Conservation (phyloP, 2,888 invertebrate species). For the Drosophila peninsularis region DNA sequence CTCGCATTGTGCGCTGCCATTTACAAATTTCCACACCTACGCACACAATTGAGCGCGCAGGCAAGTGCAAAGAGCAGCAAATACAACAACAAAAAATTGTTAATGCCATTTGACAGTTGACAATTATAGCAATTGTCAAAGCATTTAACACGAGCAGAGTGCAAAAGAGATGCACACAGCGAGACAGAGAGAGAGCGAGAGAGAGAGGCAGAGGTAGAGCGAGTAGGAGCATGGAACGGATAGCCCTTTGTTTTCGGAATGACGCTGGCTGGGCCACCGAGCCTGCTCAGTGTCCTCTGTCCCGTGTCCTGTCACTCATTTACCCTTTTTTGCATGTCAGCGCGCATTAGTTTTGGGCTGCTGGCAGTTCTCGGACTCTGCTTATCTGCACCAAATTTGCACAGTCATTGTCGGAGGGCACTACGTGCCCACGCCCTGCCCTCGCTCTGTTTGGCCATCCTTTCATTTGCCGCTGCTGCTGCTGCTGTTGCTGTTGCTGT, state of each 20-base stretch:
- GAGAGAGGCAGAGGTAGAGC: background rate
- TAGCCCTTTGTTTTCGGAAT: constrained; percentile 49
- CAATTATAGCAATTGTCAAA: constrained; percentile 81
- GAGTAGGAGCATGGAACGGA: constrained; percentile 8
- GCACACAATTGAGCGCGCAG: constrained; percentile 72
- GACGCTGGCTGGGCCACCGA: constrained; percentile 14
- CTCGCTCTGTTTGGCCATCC: constrained; percentile 38
- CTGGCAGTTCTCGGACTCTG: constrained; percentile 75
- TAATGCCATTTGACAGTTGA: constrained; percentile 82
- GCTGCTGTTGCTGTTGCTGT: constrained; percentile 24
- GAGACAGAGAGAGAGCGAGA: constrained; percentile 5
- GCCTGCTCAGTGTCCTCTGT: constrained; percentile 65
- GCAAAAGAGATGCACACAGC: constrained; percentile 17
- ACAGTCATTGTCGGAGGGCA: constrained; percentile 73
- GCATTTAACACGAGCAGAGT: constrained; percentile 74
- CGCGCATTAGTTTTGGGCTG: constrained; percentile 76
- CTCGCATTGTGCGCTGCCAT: constrained; percentile 42
- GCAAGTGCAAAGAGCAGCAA: constrained; percentile 66
- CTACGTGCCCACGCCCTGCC: constrained; percentile 10
- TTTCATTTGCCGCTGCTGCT: constrained; percentile 45
- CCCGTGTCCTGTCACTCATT: constrained; percentile 78
- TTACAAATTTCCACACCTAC: constrained; percentile 74
- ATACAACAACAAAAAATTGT: constrained; percentile 61
- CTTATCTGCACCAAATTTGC: constrained; percentile 81
- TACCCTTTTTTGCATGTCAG: constrained; percentile 81